Percentiles rank a stretch among this genome's conserved stretches.
These are phyloP conservation scores for Sigmodon hispidus DNA, from an alignment of 2,113 vertebrate species.

Conservation along the genomic window DNA sequence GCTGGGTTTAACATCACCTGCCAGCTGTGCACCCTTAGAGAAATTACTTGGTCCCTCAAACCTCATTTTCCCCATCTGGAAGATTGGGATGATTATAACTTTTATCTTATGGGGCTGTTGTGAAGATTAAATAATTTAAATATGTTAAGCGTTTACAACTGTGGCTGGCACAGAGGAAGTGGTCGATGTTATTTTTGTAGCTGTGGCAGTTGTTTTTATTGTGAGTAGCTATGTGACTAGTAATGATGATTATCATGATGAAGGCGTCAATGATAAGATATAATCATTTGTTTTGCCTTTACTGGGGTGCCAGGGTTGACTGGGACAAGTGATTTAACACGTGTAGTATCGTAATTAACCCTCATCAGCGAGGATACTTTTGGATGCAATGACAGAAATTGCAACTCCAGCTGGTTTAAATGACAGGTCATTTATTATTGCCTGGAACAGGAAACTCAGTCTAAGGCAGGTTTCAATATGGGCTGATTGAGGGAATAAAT, in stretches of 20 bases:
- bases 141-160: constrained; percentile 12
- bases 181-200: constrained; percentile 1
- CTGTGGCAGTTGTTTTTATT: not conserved
- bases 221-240: not conserved
- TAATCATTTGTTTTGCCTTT: constrained; percentile 34
- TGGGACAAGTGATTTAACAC: constrained; percentile 1
- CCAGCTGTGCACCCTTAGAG: not conserved
- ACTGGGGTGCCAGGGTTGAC: not conserved
- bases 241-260: not conserved
- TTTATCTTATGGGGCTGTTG: not conserved
- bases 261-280: not conserved
- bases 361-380: constrained; percentile 25
- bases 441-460: constrained; percentile 20
- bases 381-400: not conserved
- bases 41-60: constrained; percentile 18
- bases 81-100: not conserved
- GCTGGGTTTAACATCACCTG: not conserved
- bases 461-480: not conserved
- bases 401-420: not conserved
- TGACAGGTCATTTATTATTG: not conserved
- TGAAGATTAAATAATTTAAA: constrained; percentile 53
- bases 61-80: not conserved
- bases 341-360: constrained; percentile 12
- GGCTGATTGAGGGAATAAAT: not conserved
- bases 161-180: not conserved